Evolutionary conservation across 2,888 invertebrate species (phyloP).

Genomic region (Spialia ferax): DNA sequence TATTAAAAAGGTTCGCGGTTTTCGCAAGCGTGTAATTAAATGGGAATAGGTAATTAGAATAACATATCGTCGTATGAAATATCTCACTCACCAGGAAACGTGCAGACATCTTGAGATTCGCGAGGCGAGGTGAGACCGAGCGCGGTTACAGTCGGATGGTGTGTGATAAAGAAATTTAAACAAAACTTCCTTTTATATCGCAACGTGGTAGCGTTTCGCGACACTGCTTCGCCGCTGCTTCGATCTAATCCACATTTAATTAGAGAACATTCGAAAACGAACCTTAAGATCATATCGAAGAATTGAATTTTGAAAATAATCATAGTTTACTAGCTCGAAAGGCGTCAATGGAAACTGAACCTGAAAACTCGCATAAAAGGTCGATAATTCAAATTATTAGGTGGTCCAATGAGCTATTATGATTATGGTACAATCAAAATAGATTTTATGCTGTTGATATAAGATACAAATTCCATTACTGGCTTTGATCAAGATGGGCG

Average conservation of each 20-base stretch:
- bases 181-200: conserved; percentile 85
- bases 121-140: conserved; percentile 64
- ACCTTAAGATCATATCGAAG: conserved; percentile 28
- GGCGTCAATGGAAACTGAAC: conserved; percentile 48
- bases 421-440: conserved; percentile 39
- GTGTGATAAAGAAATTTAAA: conserved; percentile 84
- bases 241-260: conserved; percentile 55
- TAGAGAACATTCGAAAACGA: conserved; percentile 46
- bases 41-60: background rate
- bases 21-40: conserved; percentile 16
- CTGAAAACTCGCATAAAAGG: conserved; percentile 52
- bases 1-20: background rate
- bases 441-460: conserved; percentile 16
- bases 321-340: conserved; percentile 27
- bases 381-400: conserved; percentile 46
- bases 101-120: conserved; percentile 73
- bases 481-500: conserved; percentile 27
- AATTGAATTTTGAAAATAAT: conserved; percentile 18
- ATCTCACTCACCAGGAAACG: conserved; percentile 80
- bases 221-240: conserved; percentile 73
- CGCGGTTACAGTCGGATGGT: conserved; percentile 70
- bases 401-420: background rate
- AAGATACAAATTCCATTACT: conserved; percentile 28
- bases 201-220: conserved; percentile 85
- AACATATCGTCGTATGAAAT: conserved; percentile 2